Evolutionary conservation across 30 jellyfish, hydroid and myxozoan genomes (phyloP).

Genomic region (Aurelia sp.): DNA sequence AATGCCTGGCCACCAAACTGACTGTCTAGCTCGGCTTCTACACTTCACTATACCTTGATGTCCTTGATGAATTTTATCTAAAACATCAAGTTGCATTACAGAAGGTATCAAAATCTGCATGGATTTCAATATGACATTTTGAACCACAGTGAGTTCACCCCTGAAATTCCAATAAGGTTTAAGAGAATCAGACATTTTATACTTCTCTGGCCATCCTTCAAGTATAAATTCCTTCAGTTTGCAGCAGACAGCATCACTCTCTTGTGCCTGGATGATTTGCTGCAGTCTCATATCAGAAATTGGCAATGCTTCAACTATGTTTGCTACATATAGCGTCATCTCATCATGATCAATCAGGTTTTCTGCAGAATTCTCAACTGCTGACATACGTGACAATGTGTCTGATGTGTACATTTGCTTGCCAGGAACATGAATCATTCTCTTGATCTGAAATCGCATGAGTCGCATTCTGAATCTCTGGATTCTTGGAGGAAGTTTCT

Average conservation of each 20-base stretch:
- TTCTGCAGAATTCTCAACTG: constrained; percentile 24
- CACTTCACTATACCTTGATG: too few species aligned
- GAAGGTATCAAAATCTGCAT: constrained; percentile 65
- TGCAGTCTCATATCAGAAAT: constrained; percentile 60
- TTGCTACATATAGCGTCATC: constrained; percentile 19
- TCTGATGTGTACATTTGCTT: constrained; percentile 76
- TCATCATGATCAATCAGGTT: constrained; percentile 53
- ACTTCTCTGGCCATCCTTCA: constrained; percentile 56
- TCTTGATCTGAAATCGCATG: constrained; percentile 54
- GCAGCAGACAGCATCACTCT: constrained; percentile 42
- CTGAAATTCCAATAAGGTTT: neutral
- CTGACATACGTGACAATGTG: constrained; percentile 57
- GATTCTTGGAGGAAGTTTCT: neutral
- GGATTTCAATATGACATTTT: constrained; percentile 33
- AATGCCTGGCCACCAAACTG: constrained; percentile 70
- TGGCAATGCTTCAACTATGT: constrained; percentile 32
- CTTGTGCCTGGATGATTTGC: constrained; percentile 30
- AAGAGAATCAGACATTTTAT: constrained; percentile 47
- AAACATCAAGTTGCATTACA: constrained; percentile 43
- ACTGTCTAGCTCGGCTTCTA: constrained; percentile 34
- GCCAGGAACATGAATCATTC: constrained; percentile 47
- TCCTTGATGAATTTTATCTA: too few species aligned
- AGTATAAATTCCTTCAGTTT: constrained; percentile 30
- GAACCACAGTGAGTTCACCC: constrained; percentile 32
- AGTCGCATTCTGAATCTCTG: constrained; percentile 53